Conservation (phyloP, 1,140 invertebrate species). For the Orchestia grillus region DNA sequence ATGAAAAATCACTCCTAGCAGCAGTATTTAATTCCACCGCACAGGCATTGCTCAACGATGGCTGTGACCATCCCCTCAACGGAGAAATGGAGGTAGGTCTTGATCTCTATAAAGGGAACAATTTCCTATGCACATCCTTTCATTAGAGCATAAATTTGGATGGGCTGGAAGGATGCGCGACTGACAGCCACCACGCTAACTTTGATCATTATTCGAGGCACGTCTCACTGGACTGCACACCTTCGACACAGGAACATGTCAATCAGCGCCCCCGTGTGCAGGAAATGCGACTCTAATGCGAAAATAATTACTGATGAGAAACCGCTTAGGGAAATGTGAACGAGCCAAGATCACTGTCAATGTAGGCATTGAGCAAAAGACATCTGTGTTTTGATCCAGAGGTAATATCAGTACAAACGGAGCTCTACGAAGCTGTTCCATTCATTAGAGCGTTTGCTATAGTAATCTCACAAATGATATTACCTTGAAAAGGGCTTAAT, state of each 20-base stretch:
- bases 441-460: neutral
- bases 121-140: constrained; percentile 26
- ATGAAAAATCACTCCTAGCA: neutral
- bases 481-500: neutral
- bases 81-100: neutral
- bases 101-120: neutral
- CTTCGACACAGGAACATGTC: constrained; percentile 45
- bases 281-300: constrained; percentile 47
- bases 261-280: constrained; percentile 44
- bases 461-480: neutral
- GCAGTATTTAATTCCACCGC: neutral
- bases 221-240: constrained; percentile 49
- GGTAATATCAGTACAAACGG: neutral
- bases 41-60: neutral
- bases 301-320: constrained; percentile 42
- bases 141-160: constrained; percentile 35
- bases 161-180: constrained; percentile 14
- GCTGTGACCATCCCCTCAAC: neutral
- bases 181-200: constrained; percentile 18
- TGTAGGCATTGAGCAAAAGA: neutral
- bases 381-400: neutral
- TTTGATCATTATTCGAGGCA: constrained; percentile 38
- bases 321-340: constrained; percentile 49
- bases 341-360: constrained; percentile 18
- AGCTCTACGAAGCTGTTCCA: neutral